Base-by-base conservation (phyloP, 2,113 vertebrate species). In the Pavo muticus region DNA sequence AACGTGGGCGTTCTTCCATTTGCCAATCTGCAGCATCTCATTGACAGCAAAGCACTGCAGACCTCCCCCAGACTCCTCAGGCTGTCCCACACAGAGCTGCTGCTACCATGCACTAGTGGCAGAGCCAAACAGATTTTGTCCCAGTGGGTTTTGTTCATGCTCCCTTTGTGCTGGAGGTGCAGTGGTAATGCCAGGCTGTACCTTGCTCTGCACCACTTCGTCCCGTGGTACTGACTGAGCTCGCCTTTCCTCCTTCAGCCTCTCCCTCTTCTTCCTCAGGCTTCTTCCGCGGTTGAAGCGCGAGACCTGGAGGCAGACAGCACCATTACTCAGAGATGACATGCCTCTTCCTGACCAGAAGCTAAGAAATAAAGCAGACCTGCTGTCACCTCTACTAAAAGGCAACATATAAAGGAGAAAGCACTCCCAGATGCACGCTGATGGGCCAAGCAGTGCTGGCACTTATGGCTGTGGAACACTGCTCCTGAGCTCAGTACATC, bases 221-320 rank as follows among this genome's bases (percentile, higher is more conserved):
- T 99, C 99, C 87, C 99, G 98, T 60, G 99, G 99, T n/a, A 99
- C 99, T 0, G 99, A 99, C 97, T 99, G 99, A 68, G 99, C 98
- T 90, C 99, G 96, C 73, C 99, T 98, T 87, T 99, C 99, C 47
- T 99, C 98, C 97, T 99, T 99, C 93, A 99, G 98, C 87, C 96
- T 99, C 82, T 99, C 99, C 81, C 99, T 98, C 95, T 98, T 99
- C 97, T 99, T 99, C 96, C 99, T 98, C 95, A 98, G 98, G 94
- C 98, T 99, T 96, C 99, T 98, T 84, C 99, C 99, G 57, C 99
- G 99, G 90, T 98, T 98, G 88, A 99, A 99, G 89, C 98, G 99
- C 20, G 98, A 98, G 63, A 99, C 98, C 98, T 99, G 95, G 90
- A 68, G 84, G 40, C 84, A 97, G 84, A 96, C 27, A 95, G 94